phyloP scores from a whole-genome alignment of 1,140 invertebrate genomes.

The Scaptomyza graminum region DNA sequence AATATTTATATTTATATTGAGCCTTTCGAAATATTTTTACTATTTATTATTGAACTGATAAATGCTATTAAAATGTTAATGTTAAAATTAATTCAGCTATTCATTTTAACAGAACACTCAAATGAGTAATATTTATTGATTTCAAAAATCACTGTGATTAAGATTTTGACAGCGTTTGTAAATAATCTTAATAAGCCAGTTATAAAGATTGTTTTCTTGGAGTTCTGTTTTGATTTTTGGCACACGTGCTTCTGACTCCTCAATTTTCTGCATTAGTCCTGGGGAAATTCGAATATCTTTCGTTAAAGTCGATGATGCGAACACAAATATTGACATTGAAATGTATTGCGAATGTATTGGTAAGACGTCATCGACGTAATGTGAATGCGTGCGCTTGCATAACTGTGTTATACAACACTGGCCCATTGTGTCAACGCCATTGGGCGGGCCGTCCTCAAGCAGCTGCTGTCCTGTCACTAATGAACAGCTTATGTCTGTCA shows the following conservation, averaged over 20 bases:
- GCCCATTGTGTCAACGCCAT: slow-evolving; percentile 18
- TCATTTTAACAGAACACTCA: no score
- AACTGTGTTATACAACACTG: slow-evolving; percentile 35
- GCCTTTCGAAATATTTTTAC: no score
- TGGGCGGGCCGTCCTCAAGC: slow-evolving; percentile 7
- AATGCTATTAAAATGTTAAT: neutral
- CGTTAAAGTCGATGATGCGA: no score
- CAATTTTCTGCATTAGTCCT: slow-evolving; percentile 9
- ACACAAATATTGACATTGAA: neutral
- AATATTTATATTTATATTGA: no score
- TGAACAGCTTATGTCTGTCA: slow-evolving; percentile 45
- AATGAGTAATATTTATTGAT: no score
- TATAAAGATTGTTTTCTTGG: neutral
- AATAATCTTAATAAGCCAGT: neutral
- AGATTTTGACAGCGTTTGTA: neutral
- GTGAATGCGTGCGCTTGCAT: neutral
- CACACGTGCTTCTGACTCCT: neutral
- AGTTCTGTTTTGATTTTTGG: neutral
- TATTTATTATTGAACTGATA: neutral
- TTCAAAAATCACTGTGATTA: no score
- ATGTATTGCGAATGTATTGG: neutral
- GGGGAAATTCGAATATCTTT: neutral
- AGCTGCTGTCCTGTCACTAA: slow-evolving; percentile 37
- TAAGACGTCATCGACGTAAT: neutral
- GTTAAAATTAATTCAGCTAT: no score